Evolutionary conservation across 2,888 invertebrate species (phyloP).

Genomic region (Lottia scabra): DNA sequence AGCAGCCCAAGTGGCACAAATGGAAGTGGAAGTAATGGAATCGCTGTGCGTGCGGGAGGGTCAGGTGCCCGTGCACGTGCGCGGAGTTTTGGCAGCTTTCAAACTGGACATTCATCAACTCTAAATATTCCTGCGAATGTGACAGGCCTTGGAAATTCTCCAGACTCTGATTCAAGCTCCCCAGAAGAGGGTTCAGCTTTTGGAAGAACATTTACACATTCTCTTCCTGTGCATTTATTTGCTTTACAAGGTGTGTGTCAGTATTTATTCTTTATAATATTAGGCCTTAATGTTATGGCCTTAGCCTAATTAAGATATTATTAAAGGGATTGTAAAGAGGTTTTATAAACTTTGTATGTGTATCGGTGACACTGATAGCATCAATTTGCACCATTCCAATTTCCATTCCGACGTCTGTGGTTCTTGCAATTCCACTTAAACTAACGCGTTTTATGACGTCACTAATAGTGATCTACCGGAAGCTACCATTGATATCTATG

Average conservation of each 20-base stretch:
- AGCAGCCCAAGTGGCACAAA: constrained; percentile 47
- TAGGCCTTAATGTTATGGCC: too few relatives aligned
- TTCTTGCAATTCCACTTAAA: too few relatives aligned
- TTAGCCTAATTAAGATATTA: too few relatives aligned
- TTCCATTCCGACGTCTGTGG: too few relatives aligned
- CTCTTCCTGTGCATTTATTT: constrained; percentile 65
- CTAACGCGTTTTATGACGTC: too few relatives aligned
- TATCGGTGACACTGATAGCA: too few relatives aligned
- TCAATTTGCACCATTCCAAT: too few relatives aligned
- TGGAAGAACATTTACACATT: constrained; percentile 51
- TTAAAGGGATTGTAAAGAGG: too few relatives aligned
- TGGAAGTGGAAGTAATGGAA: constrained; percentile 47
- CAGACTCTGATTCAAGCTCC: constrained; percentile 65
- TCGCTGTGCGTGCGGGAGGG: constrained; percentile 44
- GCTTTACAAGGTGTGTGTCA: constrained; percentile 63
- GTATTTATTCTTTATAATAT: too few relatives aligned
- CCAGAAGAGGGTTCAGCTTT: constrained; percentile 60
- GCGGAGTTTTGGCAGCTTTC: constrained; percentile 62
- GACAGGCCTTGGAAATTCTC: constrained; percentile 57
- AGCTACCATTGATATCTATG: too few relatives aligned
- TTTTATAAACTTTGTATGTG: too few relatives aligned
- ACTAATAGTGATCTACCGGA: too few relatives aligned
- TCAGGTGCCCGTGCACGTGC: constrained; percentile 51
- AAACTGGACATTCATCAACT: constrained; percentile 47
- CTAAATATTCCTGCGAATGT: constrained; percentile 60